These are phyloP conservation scores for Luffia ferchaultella DNA, from an alignment of 2,888 invertebrate species.

Conservation along the genomic window DNA sequence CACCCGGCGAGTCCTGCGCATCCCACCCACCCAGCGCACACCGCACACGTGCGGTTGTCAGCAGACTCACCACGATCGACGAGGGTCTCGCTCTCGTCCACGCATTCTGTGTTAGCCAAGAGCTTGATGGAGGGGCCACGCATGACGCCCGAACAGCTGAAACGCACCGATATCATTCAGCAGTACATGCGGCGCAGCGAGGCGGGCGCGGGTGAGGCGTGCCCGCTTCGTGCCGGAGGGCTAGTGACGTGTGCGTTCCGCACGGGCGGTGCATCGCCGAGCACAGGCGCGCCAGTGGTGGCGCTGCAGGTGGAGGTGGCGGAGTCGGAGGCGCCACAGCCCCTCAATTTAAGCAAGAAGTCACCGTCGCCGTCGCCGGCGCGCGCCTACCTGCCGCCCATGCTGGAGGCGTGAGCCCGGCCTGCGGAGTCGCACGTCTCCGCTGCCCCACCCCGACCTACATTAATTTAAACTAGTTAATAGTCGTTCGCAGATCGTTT, in stretches of 20 bases:
- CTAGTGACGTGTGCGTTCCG: conserved; percentile 35
- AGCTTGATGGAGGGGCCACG: conserved; percentile 92
- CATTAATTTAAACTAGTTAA: conserved; percentile 61
- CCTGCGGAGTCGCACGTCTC: conserved; percentile 58
- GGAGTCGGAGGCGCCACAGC: conserved; percentile 82
- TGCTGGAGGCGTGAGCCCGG: conserved; percentile 71
- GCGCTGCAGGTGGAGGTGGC: conserved; percentile 80
- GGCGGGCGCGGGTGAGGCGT: conserved; percentile 42
- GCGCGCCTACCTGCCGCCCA: conserved; percentile 52
- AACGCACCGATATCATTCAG: conserved; percentile 91
- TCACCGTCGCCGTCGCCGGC: conserved; percentile 68
- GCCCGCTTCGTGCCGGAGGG: conserved; percentile 47
- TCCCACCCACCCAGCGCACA: conserved; percentile 59
- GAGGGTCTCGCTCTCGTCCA: conserved; percentile 76
- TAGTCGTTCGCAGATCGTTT: conserved; percentile 68
- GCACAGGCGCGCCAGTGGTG: conserved; percentile 39
- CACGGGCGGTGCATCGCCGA: conserved; percentile 34
- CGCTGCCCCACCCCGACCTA: conserved; percentile 63
- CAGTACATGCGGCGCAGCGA: conserved; percentile 89
- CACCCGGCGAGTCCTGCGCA: conserved; percentile 49
- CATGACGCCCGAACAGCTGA: conserved; percentile 92
- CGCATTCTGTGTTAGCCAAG: conserved; percentile 89
- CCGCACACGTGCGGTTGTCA: conserved; percentile 39
- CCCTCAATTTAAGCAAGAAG: conserved; percentile 90
- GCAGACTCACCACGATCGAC: conserved; percentile 64